Base-by-base conservation (phyloP, 2,113 vertebrate genomes). In the Cyprinus carpio region DNA sequence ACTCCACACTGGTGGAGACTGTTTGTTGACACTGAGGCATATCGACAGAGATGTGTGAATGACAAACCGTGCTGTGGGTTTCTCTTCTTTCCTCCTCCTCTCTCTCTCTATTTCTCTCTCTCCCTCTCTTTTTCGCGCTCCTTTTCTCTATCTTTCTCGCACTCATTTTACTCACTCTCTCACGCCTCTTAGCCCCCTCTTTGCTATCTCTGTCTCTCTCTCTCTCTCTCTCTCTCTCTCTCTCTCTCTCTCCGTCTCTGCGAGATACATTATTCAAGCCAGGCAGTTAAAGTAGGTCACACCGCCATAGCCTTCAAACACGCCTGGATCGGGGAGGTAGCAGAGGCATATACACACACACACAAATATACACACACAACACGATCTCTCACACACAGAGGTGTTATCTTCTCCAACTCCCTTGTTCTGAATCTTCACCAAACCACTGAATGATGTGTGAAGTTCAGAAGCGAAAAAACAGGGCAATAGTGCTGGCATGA, bases 271-370 rank as follows among this genome's bases (percentile, higher is more conserved):
- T 90, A 88, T 90, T 90, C 87, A 90, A 85, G 81, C 67, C 75
- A 83, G 84, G 84, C 80, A 71, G 83, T 89, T 89, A 87, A 90
- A 90, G 83, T 90, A 90, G 89, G 89, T 87, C 89, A 90, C 84
- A 82, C 82, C 62, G 83, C 87, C 88, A 86, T 90, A 89, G 85
- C 88, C 87, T 89, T 86, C 89, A 90, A 89, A 89, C 80, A 83
- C 75, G 85, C 87, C 85, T 81, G 82, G 85, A 88, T 85, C 31
- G 37, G 51, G 78, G 81, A 87, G 46, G 71, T 81, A 82, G 58
- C 31, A 83, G 20, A 82, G 78, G 81, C 79, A 71, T 67, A 51
- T 29, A 60, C 75, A 78, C 58, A 65, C 81, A 69, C 34, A 67
- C 64, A 80, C 69, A 81, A 16, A 81, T 46, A 75, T 20, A 56